phyloP scores from a whole-genome alignment of 2,797 vertebrate genomes.

The Lepus townsendii region DNA sequence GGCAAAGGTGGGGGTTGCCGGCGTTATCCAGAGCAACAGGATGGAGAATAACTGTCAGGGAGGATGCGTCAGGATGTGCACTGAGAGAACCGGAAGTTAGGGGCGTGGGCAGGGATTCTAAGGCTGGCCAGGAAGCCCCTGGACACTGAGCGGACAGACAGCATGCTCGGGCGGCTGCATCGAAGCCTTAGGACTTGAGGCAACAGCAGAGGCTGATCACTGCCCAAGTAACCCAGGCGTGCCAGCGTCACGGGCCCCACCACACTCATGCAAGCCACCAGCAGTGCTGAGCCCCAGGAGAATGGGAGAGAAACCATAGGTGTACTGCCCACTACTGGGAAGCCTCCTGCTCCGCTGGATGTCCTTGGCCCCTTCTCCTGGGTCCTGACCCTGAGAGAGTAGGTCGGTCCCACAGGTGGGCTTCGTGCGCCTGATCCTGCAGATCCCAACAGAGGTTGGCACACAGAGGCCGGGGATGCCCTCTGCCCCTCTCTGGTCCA shows the following conservation, averaged over 20 bases:
- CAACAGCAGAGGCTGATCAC: background rate
- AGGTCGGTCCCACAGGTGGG: background rate
- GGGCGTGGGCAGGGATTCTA: background rate
- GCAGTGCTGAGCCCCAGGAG: background rate
- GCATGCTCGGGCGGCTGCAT: background rate
- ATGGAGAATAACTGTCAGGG: background rate
- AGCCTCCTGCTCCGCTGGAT: background rate
- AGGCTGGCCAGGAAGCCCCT: background rate
- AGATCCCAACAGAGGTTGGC: background rate
- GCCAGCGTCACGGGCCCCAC: accelerated
- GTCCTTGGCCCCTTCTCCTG: background rate
- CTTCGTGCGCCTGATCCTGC: accelerated
- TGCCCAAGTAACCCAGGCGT: background rate
- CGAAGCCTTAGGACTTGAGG: too few relatives aligned
- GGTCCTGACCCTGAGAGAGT: background rate
- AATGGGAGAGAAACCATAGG: background rate
- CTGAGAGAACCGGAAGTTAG: background rate
- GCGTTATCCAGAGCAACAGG: accelerated
- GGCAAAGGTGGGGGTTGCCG: background rate
- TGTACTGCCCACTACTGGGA: background rate
- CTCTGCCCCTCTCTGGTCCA: too few relatives aligned
- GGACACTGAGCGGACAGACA: background rate
- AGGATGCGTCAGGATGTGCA: background rate
- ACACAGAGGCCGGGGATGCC: background rate
- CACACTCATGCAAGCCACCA: too few relatives aligned